These are phyloP conservation scores for Mastomys natalensis DNA, from an alignment of 2,113 vertebrate genomes.

Conservation along the genomic window DNA sequence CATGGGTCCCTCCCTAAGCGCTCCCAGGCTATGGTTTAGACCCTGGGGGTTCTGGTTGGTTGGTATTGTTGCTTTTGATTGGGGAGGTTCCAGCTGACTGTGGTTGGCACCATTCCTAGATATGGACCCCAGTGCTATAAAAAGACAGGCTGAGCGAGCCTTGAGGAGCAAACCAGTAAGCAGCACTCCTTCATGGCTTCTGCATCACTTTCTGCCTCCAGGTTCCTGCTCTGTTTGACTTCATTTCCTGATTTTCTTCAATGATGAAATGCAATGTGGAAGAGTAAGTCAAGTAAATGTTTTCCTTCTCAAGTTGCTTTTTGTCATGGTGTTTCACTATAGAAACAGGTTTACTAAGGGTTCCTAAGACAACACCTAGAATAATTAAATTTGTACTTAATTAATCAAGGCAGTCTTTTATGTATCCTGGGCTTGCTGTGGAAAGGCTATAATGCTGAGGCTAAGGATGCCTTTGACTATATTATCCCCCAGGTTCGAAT, in stretches of 20 bases:
- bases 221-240: not conserved
- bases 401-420: not conserved
- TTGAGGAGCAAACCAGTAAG: not conserved
- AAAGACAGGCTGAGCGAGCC: not conserved
- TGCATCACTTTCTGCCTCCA: not conserved
- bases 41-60: too few species aligned
- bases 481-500: too few species aligned
- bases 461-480: not conserved
- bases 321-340: not conserved
- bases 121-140: not conserved
- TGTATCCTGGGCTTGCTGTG: not conserved
- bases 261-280: not conserved
- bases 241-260: not conserved
- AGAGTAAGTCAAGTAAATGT: not conserved
- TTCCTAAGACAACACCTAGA: not conserved
- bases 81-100: not conserved
- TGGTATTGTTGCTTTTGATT: too few species aligned
- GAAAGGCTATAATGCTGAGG: not conserved
- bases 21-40: too few species aligned
- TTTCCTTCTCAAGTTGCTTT: not conserved
- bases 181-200: not conserved
- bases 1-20: too few species aligned
- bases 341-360: not conserved
- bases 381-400: not conserved
- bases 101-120: not conserved